Conservation (phyloP, 2,888 invertebrate genomes). For the Parthenolecanium corni region DNA sequence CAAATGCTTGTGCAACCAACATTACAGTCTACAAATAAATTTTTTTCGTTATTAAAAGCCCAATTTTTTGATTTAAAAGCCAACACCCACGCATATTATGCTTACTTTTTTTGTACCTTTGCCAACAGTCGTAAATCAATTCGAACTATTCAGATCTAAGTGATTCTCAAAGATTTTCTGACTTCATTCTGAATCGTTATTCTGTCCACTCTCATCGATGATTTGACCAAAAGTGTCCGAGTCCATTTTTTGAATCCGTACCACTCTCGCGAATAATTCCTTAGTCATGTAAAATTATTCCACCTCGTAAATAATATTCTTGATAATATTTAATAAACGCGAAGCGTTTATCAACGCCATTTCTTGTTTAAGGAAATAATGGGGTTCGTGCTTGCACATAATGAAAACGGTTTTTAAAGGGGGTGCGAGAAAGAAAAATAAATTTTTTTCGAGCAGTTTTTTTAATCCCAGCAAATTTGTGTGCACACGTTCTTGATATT, state of each 20-base stretch:
- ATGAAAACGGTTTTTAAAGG: conserved; percentile 18
- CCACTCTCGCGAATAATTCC: conserved; percentile 7
- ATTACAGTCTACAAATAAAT: too few species aligned
- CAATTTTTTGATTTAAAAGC: background rate
- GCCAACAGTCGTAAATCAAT: conserved; percentile 11
- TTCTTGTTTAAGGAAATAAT: conserved; percentile 26
- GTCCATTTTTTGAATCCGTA: background rate
- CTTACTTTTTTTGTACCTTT: conserved; percentile 8
- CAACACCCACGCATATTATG: conserved; percentile 16
- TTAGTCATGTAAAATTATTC: conserved; percentile 12
- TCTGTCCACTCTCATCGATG: too few species aligned
- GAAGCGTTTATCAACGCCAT: conserved; percentile 27
- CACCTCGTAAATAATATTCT: conserved; percentile 24
- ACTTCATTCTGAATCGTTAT: too few species aligned
- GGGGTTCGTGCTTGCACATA: conserved; percentile 28
- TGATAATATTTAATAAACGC: conserved; percentile 26
- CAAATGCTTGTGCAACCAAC: too few species aligned
- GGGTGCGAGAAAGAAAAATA: conserved; percentile 14
- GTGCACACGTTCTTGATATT: too few species aligned
- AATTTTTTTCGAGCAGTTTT: conserved; percentile 3
- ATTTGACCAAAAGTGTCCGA: background rate
- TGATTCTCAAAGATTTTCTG: background rate
- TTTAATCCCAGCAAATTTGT: conserved; percentile 4
- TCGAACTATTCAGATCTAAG: background rate
- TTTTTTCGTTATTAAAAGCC: too few species aligned